Evolutionary conservation across 2,888 invertebrate species (phyloP).

Genomic region (Nudaria mundana): DNA sequence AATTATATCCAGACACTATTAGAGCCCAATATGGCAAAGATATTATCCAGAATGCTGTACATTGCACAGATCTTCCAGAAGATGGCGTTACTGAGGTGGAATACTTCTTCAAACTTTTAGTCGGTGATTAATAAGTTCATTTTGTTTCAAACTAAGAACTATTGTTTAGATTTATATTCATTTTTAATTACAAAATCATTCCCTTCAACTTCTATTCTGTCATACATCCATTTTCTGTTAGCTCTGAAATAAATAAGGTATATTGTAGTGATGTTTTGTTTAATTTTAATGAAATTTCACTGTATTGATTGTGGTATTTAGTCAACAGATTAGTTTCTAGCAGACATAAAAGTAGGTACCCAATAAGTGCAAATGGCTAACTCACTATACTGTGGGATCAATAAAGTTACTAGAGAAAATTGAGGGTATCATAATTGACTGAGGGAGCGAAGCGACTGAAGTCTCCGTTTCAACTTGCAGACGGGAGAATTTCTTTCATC

Average conservation of each 20-base stretch:
- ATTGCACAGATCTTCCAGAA: slow-evolving; percentile 95
- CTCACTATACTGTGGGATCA: no score
- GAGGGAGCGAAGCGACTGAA: no score
- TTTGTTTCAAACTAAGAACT: neutral
- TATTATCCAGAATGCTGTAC: slow-evolving; percentile 91
- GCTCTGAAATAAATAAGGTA: slow-evolving; percentile 71
- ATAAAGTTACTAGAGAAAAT: no score
- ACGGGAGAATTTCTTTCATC: no score
- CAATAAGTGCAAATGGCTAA: no score
- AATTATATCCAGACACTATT: slow-evolving; percentile 90
- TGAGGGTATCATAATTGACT: no score
- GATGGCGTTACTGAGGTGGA: slow-evolving; percentile 91
- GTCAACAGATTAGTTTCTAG: no score
- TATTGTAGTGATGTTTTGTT: neutral
- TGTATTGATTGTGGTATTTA: no score
- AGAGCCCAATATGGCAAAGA: slow-evolving; percentile 91
- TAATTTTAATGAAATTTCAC: neutral
- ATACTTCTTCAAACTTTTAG: slow-evolving; percentile 87
- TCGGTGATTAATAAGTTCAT: slow-evolving; percentile 36
- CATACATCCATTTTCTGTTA: slow-evolving; percentile 89
- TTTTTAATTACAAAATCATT: slow-evolving; percentile 85
- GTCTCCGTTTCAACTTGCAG: no score
- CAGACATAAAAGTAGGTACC: no score
- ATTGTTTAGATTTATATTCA: slow-evolving; percentile 63
- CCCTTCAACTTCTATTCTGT: slow-evolving; percentile 89